Base-by-base conservation (phyloP, 2,797 vertebrate species). In the Falco columbarius region DNA sequence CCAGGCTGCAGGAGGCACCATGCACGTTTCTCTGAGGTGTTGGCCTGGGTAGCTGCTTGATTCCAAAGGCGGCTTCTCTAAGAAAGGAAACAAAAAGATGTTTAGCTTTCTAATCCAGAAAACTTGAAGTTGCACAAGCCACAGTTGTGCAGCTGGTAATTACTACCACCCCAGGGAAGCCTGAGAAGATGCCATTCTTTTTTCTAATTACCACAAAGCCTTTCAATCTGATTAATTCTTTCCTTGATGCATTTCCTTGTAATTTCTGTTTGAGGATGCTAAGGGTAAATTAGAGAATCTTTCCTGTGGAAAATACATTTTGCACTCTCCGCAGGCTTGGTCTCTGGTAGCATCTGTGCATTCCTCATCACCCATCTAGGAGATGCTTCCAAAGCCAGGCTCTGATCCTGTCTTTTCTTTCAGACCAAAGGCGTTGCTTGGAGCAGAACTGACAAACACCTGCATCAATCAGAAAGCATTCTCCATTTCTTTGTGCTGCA, bases 191-290 rank as follows among this genome's bases (percentile, higher is more conserved):
- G 40, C n/a, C 52, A 52, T 80, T 87, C 20, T 67, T 93, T 86
- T 68, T 89, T 54, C 38, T 93, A 89, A 92, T 95, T 91, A 83
- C 38, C 86, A 91, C 70, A 91, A 93, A 95, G 94, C 72, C 54
- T 90, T 93, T 95, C 91, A 81, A 86, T 88, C 51, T 94, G 89
- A 96, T 95, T 96, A 95, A 95, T 95, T 96, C 56, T 94, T 96
- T 95, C 85, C 87, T 97, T 85, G 86, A 93, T 91, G 81, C 61
- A 82, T 96, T 92, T 95, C 90, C 92, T 92, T 82, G 29, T 94
- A 84, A 79, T 95, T 86, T 93, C 20, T 89, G 21, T 82, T 92
- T 92, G 80, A 89, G 82, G 74, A 89, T 80, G 83, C 46, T 89
- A 86, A 40, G 70, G 27, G 46, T 68, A 90, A 95, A 92, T 91